Conservation (phyloP, 2,888 invertebrate species). For the Apamea crenata region DNA sequence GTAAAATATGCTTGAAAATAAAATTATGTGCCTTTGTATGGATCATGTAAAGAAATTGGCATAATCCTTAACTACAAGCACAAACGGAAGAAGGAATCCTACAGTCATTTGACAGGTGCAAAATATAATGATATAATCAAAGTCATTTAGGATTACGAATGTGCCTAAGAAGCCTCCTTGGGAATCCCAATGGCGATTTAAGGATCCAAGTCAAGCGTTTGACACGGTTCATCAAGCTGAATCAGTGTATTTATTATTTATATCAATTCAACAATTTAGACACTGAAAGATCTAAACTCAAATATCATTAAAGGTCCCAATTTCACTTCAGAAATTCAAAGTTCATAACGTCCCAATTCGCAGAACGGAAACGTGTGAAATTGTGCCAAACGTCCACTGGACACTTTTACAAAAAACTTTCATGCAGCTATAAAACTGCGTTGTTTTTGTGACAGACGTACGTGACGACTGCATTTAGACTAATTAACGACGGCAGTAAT, state of each 20-base stretch:
- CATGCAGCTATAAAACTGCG: slow-evolving; percentile 11
- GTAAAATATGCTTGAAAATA: neutral
- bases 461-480: slow-evolving; percentile 48
- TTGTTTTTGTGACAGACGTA: slow-evolving; percentile 27
- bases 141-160: neutral
- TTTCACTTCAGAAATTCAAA: neutral
- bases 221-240: slow-evolving; percentile 18
- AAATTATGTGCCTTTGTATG: neutral
- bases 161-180: neutral
- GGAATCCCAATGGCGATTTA: slow-evolving; percentile 1
- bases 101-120: slow-evolving; percentile 4
- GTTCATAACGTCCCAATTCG: slow-evolving; percentile 4
- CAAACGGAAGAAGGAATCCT: too few species aligned
- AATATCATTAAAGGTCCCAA: neutral
- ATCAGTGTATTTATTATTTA: neutral
- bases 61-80: neutral
- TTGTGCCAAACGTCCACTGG: neutral
- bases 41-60: neutral
- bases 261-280: neutral
- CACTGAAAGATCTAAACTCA: neutral
- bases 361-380: slow-evolving; percentile 1
- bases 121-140: neutral
- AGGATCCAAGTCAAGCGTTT: slow-evolving; percentile 26
- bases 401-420: slow-evolving; percentile 26
- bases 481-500: slow-evolving; percentile 58